Conservation (phyloP, 2,113 vertebrate species). For the Actinemys pallida region DNA sequence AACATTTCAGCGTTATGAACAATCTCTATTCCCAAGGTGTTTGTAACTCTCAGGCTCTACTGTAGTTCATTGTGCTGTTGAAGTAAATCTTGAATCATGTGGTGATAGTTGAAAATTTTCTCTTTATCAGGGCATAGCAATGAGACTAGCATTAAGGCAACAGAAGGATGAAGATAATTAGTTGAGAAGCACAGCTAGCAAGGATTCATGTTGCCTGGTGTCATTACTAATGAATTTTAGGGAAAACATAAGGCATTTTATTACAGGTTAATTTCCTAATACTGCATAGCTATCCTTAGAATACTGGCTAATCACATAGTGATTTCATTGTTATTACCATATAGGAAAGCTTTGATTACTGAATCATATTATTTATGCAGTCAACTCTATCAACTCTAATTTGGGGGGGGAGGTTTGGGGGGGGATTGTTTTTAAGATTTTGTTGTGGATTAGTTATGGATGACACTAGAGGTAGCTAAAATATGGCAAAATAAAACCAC, state of each 20-base stretch:
- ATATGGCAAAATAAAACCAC: background rate
- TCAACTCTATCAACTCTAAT: background rate
- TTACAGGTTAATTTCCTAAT: background rate
- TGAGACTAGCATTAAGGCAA: background rate
- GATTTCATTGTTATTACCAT: background rate
- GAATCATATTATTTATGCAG: background rate
- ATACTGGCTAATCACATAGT: background rate
- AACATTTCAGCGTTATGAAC: no score
- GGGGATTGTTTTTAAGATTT: background rate
- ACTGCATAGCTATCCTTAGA: background rate
- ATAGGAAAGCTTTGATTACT: rapidly evolving
- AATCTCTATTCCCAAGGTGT: no score
- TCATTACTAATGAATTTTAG: background rate
- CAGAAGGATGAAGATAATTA: background rate
- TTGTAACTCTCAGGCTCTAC: no score
- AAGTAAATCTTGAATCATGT: background rate
- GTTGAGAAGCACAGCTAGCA: background rate
- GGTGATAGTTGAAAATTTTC: background rate
- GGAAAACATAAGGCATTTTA: no score
- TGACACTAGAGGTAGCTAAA: background rate
- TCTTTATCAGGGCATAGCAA: background rate
- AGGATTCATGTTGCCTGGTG: background rate
- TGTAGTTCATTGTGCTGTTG: background rate
- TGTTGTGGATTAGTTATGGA: background rate
- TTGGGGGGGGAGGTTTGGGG: background rate